These are phyloP conservation scores for Apis laboriosa DNA, from an alignment of 1,140 invertebrate species.

Conservation along the genomic window DNA sequence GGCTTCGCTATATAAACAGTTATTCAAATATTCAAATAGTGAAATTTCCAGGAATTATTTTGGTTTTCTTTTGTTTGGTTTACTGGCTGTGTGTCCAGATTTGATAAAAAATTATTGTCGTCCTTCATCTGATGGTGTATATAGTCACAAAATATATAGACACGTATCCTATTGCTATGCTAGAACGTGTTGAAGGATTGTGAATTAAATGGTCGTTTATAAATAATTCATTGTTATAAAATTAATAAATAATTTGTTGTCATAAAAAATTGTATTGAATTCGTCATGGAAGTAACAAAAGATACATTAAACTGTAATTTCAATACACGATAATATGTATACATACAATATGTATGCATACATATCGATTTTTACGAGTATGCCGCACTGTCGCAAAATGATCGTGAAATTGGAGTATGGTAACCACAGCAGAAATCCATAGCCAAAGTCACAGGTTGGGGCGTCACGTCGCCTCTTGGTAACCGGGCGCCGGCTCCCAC, in stretches of 20 bases:
- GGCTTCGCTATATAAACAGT: neutral
- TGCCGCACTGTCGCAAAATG: neutral
- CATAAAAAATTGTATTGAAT: too few species aligned
- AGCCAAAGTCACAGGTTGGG: neutral
- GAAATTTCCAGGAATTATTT: neutral
- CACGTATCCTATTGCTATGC: too few species aligned
- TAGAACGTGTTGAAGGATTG: too few species aligned
- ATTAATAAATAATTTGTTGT: too few species aligned
- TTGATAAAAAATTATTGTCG: neutral
- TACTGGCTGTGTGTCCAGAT: neutral
- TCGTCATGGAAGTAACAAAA: too few species aligned
- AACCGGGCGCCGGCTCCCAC: neutral
- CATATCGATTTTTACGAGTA: neutral
- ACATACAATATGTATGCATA: neutral
- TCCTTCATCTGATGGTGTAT: neutral
- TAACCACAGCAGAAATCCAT: neutral
- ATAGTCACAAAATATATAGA: neutral
- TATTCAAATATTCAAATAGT: neutral
- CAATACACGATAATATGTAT: too few species aligned
- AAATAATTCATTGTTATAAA: too few species aligned
- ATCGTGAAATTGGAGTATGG: neutral
- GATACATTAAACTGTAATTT: too few species aligned
- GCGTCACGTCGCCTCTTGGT: neutral
- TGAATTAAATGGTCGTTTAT: too few species aligned
- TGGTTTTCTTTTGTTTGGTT: neutral